Evolutionary conservation across 2,113 vertebrate genomes (phyloP).

Genomic region (Egretta garzetta): DNA sequence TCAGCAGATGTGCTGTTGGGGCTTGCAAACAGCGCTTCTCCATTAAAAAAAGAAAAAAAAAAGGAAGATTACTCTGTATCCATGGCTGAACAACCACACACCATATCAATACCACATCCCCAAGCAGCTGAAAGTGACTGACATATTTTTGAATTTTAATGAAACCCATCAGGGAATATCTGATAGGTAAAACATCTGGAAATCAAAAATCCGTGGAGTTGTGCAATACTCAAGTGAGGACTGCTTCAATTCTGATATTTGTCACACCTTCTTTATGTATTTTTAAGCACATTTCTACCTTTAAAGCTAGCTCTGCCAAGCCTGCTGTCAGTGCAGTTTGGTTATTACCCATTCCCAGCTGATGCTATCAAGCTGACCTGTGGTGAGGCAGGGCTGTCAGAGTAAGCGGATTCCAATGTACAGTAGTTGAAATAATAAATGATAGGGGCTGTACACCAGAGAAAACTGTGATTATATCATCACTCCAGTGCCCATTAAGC

Average conservation of each 20-base stretch:
- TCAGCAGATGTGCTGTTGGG: neutral
- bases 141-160: conserved; percentile 61
- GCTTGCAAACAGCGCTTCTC: neutral
- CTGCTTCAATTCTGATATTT: conserved; percentile 42
- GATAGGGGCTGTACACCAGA: neutral
- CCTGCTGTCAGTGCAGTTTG: conserved; percentile 39
- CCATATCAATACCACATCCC: neutral
- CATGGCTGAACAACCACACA: neutral
- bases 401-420: neutral
- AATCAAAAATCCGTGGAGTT: conserved; percentile 48
- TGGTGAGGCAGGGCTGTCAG: conserved; percentile 21
- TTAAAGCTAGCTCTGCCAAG: conserved; percentile 44
- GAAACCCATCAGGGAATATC: conserved; percentile 36
- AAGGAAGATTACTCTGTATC: neutral
- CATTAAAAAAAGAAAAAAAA: too few species aligned
- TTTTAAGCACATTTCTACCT: conserved; percentile 40
- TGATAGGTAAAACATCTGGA: conserved; percentile 66
- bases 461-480: conserved; percentile 61
- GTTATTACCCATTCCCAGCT: conserved; percentile 20
- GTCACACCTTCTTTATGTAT: conserved; percentile 25
- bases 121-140: conserved; percentile 42
- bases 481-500: conserved; percentile 43
- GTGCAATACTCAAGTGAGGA: neutral
- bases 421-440: conserved; percentile 53
- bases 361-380: conserved; percentile 11